Evolutionary conservation across 92 coral and sea anemone species (phyloP).

Genomic region (Pocillopora grandis): DNA sequence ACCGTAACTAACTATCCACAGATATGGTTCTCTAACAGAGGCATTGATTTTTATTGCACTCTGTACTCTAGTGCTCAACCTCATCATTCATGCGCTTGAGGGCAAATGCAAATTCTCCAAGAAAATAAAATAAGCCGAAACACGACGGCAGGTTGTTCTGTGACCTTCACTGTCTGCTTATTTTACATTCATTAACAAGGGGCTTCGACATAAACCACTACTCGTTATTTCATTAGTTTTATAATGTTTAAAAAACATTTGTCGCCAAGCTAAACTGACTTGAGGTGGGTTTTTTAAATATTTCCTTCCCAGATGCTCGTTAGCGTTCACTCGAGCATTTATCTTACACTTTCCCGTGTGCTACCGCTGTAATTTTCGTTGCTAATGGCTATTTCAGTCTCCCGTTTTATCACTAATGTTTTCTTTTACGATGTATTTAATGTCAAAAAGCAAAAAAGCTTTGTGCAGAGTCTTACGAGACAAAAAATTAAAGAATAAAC

Average conservation of each 20-base stretch:
- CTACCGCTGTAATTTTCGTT: slow-evolving; percentile 9
- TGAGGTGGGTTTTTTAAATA: neutral
- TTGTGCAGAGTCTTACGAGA: neutral
- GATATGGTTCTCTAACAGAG: slow-evolving; percentile 19
- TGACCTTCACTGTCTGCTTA: neutral
- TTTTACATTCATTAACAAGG: neutral
- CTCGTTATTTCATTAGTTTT: neutral
- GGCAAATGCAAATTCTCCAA: slow-evolving; percentile 45
- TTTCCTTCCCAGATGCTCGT: neutral
- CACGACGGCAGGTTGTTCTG: neutral
- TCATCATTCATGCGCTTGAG: slow-evolving; percentile 28
- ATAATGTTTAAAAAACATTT: neutral
- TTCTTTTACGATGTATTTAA: neutral
- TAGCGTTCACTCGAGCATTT: slow-evolving; percentile 8
- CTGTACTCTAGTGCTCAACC: slow-evolving; percentile 25
- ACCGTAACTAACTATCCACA: slow-evolving; percentile 20
- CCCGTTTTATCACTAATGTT: slow-evolving; percentile 11
- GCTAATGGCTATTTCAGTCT: slow-evolving; percentile 28
- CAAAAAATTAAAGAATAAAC: neutral
- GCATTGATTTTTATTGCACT: slow-evolving; percentile 32
- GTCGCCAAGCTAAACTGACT: neutral
- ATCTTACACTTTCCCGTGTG: slow-evolving; percentile 5
- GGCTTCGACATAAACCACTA: neutral
- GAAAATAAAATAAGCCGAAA: neutral
- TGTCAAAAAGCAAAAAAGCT: neutral